Conservation (phyloP, 2,113 vertebrate genomes). For the Microcebus lehilahytsara region DNA sequence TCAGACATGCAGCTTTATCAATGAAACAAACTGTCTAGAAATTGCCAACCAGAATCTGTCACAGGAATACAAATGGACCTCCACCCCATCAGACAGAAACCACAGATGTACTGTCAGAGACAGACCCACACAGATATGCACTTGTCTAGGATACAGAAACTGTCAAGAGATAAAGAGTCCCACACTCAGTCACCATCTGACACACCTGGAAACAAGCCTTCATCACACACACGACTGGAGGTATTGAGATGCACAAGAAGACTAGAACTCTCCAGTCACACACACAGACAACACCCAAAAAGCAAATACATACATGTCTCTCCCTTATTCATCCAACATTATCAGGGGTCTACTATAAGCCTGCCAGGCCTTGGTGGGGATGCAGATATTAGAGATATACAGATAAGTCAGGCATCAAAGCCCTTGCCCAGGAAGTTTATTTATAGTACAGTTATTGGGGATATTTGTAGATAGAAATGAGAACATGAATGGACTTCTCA, state of each 20-base stretch:
- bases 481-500: conserved; percentile 30
- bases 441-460: conserved; percentile 37
- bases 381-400: conserved; percentile 17
- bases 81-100: conserved; percentile 46
- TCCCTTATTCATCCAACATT: conserved; percentile 16
- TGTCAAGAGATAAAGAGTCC: conserved; percentile 51
- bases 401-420: conserved; percentile 20
- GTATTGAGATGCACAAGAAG: conserved; percentile 7
- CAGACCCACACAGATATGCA: conserved; percentile 58
- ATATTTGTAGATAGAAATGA: conserved; percentile 33
- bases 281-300: background rate
- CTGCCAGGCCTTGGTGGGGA: background rate
- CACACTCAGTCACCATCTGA: conserved; percentile 62
- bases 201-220: conserved; percentile 71
- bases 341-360: conserved; percentile 10
- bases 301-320: conserved; percentile 2
- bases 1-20: conserved; percentile 3
- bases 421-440: conserved; percentile 20
- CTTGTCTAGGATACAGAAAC: conserved; percentile 56
- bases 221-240: background rate
- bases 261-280: background rate
- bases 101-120: conserved; percentile 63
- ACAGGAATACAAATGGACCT: conserved; percentile 54
- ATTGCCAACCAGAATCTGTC: conserved; percentile 47
- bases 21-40: conserved; percentile 34